These are phyloP conservation scores for Macquaria ambigua DNA, from an alignment of 2,113 vertebrate species.

Conservation along the genomic window DNA sequence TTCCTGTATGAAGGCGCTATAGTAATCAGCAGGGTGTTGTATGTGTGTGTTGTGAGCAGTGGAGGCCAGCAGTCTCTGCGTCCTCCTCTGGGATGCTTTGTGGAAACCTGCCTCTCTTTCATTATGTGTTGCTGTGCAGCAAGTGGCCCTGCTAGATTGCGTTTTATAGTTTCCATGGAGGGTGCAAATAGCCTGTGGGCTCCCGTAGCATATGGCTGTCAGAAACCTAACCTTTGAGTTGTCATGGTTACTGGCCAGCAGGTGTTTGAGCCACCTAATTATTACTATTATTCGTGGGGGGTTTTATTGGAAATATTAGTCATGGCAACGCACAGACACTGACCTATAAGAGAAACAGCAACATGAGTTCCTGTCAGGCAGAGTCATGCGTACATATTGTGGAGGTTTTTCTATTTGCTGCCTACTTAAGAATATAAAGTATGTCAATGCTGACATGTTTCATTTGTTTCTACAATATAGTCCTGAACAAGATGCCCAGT, in stretches of 20 bases:
- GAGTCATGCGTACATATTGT: not conserved
- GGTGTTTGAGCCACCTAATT: slow-evolving; percentile 62
- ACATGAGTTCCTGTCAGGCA: not conserved
- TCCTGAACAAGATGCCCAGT: too few species aligned
- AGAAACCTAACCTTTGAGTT: slow-evolving; percentile 68
- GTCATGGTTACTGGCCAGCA: slow-evolving; percentile 66
- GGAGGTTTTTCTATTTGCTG: not conserved
- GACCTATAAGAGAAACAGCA: not conserved
- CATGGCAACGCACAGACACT: not conserved
- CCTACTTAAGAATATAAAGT: not conserved
- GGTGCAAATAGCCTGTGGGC: slow-evolving; percentile 65
- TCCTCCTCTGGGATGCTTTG: not conserved
- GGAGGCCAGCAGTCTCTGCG: not conserved
- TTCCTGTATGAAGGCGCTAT: not conserved
- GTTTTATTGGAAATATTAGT: not conserved
- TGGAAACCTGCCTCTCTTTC: slow-evolving; percentile 43
- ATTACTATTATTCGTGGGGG: slow-evolving; percentile 53
- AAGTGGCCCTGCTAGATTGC: slow-evolving; percentile 49
- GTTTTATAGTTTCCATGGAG: slow-evolving; percentile 66
- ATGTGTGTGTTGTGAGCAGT: not conserved
- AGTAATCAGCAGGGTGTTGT: not conserved
- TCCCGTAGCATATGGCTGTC: slow-evolving; percentile 65
- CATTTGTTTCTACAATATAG: too few species aligned
- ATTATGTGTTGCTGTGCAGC: slow-evolving; percentile 45
- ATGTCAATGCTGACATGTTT: too few species aligned